Base-by-base conservation (phyloP, 1,140 invertebrate genomes). In the Pseudomyrmex concolor region DNA sequence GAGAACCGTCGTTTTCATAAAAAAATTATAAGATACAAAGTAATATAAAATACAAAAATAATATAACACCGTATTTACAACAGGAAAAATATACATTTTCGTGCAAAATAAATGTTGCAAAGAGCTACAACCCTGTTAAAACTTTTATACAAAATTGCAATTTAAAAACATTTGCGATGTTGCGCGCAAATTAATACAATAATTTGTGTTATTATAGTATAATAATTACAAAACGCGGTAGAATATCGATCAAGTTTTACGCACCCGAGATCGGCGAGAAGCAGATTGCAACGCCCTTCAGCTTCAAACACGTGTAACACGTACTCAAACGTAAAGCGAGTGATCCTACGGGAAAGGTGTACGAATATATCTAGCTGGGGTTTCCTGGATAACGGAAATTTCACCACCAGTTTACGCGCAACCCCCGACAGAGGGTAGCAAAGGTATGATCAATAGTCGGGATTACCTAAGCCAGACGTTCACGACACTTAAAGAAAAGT, bases 261-360 rank as follows among this genome's bases (percentile, higher is more conserved):
- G 25, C 13, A 25, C 22, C 12, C 13, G 8, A 15, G n/a, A 8
- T 45, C 15, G 4, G 10, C 19, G 1, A 9, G 50, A 87, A 88
- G 15, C n/a, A 84, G 82, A 88, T 43, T 4, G 85, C 64, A 84
- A 84, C 82, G 86, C 74, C 74, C 57, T 76, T 57, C 25, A 50
- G 45, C 68, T 76, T 62, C 64, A 25, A 54, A 1, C 7, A n/a
- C 8, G 5, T 34, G 82, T 66, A 87, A 64, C 82, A 70, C 51
- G 19, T 77, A 50, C 22, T 5, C 57, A 66, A 81, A 48, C 34
- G 66, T 22, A 54, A n/a, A 25, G 10, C 13, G 73, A 59, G 17
- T 83, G 34, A 70, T 68, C 59, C n/a, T 45, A 17, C 5, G 19
- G 48, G 73, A 57, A 7, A 34, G 34, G 34, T 34, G 34, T 34